Conservation (phyloP, 2,888 invertebrate species). For the Orthosia cruda region DNA sequence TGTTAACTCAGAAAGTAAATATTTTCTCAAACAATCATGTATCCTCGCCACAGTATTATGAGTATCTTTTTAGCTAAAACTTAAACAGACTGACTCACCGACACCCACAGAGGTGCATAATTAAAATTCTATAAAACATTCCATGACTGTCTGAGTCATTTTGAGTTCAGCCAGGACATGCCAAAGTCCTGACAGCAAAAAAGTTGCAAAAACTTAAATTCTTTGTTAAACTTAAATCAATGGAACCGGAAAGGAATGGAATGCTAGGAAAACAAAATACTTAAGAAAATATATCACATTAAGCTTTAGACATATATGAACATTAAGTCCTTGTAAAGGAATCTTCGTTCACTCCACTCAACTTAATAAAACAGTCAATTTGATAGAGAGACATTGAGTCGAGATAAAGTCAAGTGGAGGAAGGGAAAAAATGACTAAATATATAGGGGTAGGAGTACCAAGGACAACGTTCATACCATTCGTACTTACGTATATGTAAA, state of each 20-base stretch:
- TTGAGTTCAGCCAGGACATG: slow-evolving; percentile 56
- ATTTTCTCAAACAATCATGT: slow-evolving; percentile 38
- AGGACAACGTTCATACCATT: background rate
- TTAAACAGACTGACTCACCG: slow-evolving; percentile 50
- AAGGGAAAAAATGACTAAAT: background rate
- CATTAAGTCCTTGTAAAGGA: too few species aligned
- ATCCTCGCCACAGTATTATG: slow-evolving; percentile 8
- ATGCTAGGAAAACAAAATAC: background rate
- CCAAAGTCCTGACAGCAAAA: slow-evolving; percentile 52
- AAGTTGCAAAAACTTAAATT: slow-evolving; percentile 17
- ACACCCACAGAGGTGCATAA: slow-evolving; percentile 57
- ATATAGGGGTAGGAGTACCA: background rate
- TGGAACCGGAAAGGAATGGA: background rate
- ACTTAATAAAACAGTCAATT: background rate
- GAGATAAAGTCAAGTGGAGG: background rate
- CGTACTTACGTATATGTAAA: too few species aligned
- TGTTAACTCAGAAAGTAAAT: slow-evolving; percentile 34
- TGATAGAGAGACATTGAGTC: background rate
- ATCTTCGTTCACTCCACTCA: too few species aligned
- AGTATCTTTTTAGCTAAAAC: slow-evolving; percentile 49
- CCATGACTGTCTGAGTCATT: slow-evolving; percentile 57
- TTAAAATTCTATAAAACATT: slow-evolving; percentile 67
- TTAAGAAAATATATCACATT: too few species aligned
- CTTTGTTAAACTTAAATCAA: slow-evolving; percentile 15
- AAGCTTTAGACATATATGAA: too few species aligned